Conservation (phyloP, 1,140 invertebrate genomes). For the Battus philenor region DNA sequence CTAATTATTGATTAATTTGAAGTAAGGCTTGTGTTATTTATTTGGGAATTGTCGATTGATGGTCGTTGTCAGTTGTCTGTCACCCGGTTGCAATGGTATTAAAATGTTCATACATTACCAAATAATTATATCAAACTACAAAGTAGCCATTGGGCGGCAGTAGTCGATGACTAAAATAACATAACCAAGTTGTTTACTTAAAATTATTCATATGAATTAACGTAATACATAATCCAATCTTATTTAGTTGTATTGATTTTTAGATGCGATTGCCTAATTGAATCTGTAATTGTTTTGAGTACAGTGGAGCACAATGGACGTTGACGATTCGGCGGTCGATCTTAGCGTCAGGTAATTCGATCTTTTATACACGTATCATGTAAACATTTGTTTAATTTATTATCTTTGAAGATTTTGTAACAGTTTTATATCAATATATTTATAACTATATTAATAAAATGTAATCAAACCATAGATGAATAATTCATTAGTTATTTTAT, state of each 20-base stretch:
- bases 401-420: not conserved
- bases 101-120: constrained; percentile 10
- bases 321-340: constrained; percentile 83
- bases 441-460: not conserved
- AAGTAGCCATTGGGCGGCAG: not conserved
- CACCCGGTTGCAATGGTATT: constrained; percentile 11
- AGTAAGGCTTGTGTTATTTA: no score
- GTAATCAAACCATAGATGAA: constrained; percentile 3
- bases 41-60: no score
- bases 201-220: not conserved
- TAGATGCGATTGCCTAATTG: constrained; percentile 37
- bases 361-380: not conserved
- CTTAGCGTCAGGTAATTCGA: constrained; percentile 83
- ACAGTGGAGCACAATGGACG: constrained; percentile 75
- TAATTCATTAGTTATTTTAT: no score
- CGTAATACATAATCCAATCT: not conserved
- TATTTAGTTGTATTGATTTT: constrained; percentile 45
- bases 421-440: not conserved
- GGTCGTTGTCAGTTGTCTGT: constrained; percentile 19
- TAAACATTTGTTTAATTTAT: not conserved
- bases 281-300: constrained; percentile 34
- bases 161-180: not conserved
- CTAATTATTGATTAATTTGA: no score
- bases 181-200: not conserved
- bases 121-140: constrained; percentile 8